Percentiles rank a stretch among this genome's conserved stretches.
Conservation (phyloP, 2,888 invertebrate species). For the Sminthurinus aureus region DNA sequence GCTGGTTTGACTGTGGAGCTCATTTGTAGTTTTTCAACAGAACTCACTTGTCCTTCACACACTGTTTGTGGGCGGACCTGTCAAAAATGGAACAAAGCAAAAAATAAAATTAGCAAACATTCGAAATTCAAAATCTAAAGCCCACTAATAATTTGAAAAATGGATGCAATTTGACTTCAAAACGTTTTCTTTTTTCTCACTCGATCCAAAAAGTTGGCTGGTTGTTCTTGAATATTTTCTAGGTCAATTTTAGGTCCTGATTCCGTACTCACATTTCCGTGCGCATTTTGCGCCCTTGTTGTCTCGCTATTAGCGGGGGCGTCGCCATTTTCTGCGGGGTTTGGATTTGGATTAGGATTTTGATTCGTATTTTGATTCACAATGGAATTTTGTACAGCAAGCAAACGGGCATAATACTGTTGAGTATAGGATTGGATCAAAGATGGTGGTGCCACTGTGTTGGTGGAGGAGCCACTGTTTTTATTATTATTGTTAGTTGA, state of each 20-base stretch:
- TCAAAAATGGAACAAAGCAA: neutral
- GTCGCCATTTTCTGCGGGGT: neutral
- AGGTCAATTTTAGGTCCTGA: neutral
- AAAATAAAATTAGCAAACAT: neutral
- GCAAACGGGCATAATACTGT: neutral
- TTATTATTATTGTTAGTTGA: no score
- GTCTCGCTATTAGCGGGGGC: neutral
- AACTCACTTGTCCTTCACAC: conserved; percentile 12
- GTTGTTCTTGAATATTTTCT: no score
- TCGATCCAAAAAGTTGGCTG: no score
- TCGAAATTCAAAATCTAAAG: neutral
- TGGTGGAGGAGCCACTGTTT: no score
- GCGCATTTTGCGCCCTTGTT: neutral
- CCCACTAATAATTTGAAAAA: neutral
- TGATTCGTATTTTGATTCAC: no score
- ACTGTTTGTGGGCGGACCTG: conserved; percentile 13
- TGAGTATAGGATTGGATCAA: neutral
- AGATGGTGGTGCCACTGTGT: no score
- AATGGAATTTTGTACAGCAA: no score
- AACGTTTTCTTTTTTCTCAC: no score
- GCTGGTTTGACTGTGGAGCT: neutral
- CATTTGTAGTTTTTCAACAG: neutral
- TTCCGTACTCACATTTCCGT: neutral
- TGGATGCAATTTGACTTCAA: no score
- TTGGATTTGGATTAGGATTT: conserved; percentile 3